Conservation (phyloP, 2,113 vertebrate species). For the Misgurnus mizolepis region DNA sequence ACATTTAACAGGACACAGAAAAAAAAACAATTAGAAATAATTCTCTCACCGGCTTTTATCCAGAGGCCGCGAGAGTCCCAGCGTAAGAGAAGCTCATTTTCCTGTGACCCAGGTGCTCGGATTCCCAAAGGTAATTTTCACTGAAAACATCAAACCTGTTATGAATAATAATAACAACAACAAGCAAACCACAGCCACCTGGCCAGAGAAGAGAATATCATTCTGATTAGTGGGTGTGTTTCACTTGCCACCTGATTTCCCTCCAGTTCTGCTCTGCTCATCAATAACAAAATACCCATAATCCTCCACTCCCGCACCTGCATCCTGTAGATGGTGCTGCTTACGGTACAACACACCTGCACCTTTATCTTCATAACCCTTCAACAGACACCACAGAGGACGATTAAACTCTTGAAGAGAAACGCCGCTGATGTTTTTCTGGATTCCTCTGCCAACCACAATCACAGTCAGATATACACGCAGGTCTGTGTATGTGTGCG, state of each 20-base stretch:
- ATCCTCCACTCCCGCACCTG: constrained; percentile 60
- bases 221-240: constrained; percentile 50
- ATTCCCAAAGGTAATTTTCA: constrained; percentile 48
- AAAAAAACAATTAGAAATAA: constrained; percentile 34
- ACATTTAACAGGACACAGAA: constrained; percentile 7
- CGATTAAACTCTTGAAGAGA: constrained; percentile 29
- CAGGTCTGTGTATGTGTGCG: constrained; percentile 34
- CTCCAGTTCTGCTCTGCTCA: constrained; percentile 24
- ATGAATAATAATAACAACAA: constrained; percentile 61
- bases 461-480: constrained; percentile 14
- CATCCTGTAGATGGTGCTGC: constrained; percentile 57
- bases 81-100: constrained; percentile 35
- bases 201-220: constrained; percentile 65
- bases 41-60: constrained; percentile 32
- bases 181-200: constrained; percentile 78
- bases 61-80: constrained; percentile 2
- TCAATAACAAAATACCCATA: constrained; percentile 47
- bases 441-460: constrained; percentile 15
- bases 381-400: constrained; percentile 43
- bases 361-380: constrained; percentile 55
- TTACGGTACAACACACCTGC: constrained; percentile 72
- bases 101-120: constrained; percentile 56
- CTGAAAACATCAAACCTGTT: constrained; percentile 55
- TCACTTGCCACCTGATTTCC: constrained; percentile 42
- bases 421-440: constrained; percentile 7